Evolutionary conservation across 92 coral and sea anemone species (phyloP).

Genomic region (Bergia sp.): DNA sequence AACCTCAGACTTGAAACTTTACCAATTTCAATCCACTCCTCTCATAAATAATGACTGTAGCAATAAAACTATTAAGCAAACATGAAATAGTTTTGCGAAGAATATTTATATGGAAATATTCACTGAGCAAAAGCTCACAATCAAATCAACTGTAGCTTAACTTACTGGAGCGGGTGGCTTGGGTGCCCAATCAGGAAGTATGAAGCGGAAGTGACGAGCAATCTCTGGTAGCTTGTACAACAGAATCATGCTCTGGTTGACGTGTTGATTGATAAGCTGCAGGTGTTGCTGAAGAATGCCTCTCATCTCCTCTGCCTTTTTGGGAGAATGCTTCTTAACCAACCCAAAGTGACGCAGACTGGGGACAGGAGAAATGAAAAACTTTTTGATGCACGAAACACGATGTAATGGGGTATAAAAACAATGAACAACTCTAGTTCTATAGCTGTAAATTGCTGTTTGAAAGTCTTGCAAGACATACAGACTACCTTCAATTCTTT

Average conservation of each 20-base stretch:
- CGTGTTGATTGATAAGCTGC: constrained; percentile 63
- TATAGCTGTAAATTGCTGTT: too few species aligned
- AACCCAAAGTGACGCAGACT: constrained; percentile 71
- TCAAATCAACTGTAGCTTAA: background rate
- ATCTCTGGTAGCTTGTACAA: constrained; percentile 83
- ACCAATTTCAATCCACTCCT: too few species aligned
- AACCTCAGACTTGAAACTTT: too few species aligned
- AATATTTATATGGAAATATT: background rate
- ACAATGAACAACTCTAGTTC: background rate
- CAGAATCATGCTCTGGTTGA: constrained; percentile 85
- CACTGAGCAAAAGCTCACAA: background rate
- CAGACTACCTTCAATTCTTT: too few species aligned
- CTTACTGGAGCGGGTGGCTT: constrained; percentile 73
- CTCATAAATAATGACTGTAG: too few species aligned
- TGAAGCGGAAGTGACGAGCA: constrained; percentile 73
- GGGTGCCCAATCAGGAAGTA: constrained; percentile 86
- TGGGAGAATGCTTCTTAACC: constrained; percentile 70
- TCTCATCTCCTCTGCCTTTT: constrained; percentile 62
- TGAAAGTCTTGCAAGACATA: too few species aligned
- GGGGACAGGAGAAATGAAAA: constrained; percentile 1
- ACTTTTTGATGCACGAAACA: background rate
- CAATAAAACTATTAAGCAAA: too few species aligned
- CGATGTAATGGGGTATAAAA: background rate
- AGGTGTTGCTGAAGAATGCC: constrained; percentile 68
- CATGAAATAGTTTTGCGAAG: too few species aligned